A percentile compares a stretch with the other conserved stretches of the same genome.
Conservation (phyloP, 2,797 vertebrate species). For the Ctenochaetus hawaiiensis region DNA sequence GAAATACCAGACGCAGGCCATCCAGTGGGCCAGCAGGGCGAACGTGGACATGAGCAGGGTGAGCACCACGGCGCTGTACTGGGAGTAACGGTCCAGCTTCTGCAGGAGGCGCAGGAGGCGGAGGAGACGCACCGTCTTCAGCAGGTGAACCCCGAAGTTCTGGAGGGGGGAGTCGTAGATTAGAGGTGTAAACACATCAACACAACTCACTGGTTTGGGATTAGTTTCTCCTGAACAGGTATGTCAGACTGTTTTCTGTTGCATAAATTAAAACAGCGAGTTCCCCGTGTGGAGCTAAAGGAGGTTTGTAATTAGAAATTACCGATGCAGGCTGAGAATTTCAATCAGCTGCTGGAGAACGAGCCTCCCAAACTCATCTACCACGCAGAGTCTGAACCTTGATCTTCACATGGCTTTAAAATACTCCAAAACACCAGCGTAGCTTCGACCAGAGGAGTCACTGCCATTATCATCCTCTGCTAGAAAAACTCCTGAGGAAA, state of each 20-base stretch:
- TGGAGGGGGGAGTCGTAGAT: constrained; percentile 42
- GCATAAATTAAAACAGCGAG: background rate
- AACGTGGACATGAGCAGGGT: constrained; percentile 96
- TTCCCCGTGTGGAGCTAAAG: background rate
- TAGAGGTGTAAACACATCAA: background rate
- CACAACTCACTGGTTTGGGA: background rate
- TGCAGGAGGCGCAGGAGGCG: constrained; percentile 93
- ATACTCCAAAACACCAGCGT: no score
- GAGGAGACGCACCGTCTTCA: constrained; percentile 95
- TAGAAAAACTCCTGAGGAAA: background rate
- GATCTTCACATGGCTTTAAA: no score
- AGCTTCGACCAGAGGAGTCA: background rate
- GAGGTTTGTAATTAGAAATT: constrained; percentile 26
- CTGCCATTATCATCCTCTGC: background rate
- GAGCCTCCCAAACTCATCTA: background rate
- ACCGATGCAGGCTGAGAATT: constrained; percentile 13
- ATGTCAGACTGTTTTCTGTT: background rate
- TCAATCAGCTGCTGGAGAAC: constrained; percentile 8
- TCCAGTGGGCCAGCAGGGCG: constrained; percentile 95
- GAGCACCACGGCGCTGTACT: constrained; percentile 97
- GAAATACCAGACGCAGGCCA: constrained; percentile 98
- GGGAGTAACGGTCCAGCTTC: constrained; percentile 96
- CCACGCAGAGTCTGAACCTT: background rate
- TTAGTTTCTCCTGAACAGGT: constrained; percentile 1
- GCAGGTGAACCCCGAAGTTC: constrained; percentile 93